These are phyloP conservation scores for Oceanites oceanicus DNA, from an alignment of 2,113 vertebrate genomes.

Conservation along the genomic window DNA sequence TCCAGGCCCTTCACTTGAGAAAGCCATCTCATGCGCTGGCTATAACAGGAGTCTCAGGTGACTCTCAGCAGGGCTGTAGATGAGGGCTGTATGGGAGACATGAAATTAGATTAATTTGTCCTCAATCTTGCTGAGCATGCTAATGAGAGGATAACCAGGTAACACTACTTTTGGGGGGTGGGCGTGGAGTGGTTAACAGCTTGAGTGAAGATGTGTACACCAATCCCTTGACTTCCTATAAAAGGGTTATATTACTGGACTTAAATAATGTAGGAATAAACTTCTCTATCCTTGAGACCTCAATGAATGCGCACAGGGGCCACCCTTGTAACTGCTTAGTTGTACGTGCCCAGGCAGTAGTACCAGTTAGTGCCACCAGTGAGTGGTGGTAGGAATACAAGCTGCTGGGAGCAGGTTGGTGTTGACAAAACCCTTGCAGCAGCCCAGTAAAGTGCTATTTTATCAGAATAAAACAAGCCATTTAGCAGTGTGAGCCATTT, in stretches of 20 bases:
- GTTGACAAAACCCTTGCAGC: background rate
- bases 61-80: background rate
- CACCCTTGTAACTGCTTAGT: background rate
- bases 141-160: background rate
- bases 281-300: background rate
- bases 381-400: background rate
- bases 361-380: background rate
- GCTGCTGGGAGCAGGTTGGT: background rate
- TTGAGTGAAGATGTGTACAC: background rate
- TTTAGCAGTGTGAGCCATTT: background rate
- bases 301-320: background rate
- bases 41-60: background rate
- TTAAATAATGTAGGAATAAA: background rate
- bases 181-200: background rate
- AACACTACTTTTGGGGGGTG: background rate
- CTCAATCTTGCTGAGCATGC: background rate
- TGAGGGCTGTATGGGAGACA: background rate
- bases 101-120: background rate
- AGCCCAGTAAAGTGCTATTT: background rate
- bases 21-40: accelerated
- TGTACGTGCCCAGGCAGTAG: background rate
- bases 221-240: background rate
- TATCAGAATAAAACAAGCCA: background rate
- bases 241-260: background rate
- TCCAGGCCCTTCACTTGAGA: background rate